Evolutionary conservation across 2,113 vertebrate species (phyloP).

Genomic region (Hipposideros armiger): DNA sequence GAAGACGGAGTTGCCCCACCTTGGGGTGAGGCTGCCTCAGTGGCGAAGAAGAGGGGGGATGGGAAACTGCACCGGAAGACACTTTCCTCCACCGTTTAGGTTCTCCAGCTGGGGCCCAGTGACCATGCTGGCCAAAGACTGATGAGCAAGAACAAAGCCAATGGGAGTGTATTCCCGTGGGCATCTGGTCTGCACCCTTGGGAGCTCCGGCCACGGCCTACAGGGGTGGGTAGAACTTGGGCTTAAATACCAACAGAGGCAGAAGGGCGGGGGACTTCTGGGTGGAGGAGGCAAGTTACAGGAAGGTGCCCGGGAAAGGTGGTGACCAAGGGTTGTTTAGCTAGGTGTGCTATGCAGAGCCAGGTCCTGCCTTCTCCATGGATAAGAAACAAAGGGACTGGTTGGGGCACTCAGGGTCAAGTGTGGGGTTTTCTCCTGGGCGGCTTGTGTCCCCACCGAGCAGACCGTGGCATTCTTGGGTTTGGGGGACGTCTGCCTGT

Average conservation of each 20-base stretch:
- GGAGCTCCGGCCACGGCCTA: accelerated
- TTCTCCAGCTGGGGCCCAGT: no score
- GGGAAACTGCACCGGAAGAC: no score
- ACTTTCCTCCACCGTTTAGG: no score
- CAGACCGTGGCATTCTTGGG: accelerated
- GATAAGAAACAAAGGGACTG: background rate
- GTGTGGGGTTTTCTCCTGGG: background rate
- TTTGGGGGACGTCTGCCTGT: accelerated
- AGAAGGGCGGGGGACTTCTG: background rate
- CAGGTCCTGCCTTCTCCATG: background rate
- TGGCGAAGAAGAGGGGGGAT: no score
- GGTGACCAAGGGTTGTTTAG: no score
- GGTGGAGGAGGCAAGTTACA: background rate
- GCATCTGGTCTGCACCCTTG: accelerated
- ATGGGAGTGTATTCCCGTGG: no score
- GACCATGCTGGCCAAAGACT: no score
- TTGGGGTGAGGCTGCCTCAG: accelerated
- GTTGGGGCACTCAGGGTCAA: no score
- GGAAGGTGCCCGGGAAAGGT: background rate
- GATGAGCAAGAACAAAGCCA: background rate
- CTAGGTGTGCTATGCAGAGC: background rate
- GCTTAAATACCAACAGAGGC: background rate
- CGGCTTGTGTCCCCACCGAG: accelerated
- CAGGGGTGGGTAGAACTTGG: background rate
- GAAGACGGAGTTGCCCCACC: accelerated